phyloP scores from a whole-genome alignment of 1,140 invertebrate genomes.

The Drosophila sproati region DNA sequence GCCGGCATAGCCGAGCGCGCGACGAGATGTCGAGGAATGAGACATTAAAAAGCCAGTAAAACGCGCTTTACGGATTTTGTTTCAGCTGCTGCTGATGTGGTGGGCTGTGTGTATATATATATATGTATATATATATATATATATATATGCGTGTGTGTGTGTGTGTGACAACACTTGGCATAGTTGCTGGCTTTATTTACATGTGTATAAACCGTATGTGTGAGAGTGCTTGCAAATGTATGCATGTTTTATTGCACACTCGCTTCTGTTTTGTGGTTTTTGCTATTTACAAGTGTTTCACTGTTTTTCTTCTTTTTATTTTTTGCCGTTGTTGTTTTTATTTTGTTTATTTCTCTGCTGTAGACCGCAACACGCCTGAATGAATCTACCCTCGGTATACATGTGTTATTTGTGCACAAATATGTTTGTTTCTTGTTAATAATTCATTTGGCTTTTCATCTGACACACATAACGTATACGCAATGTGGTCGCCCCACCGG shows the following conservation, averaged over 20 bases:
- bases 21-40: conserved; percentile 45
- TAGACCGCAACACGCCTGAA: conserved; percentile 42
- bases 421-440: conserved; percentile 68
- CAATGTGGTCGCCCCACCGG: conserved; percentile 61
- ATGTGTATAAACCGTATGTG: conserved; percentile 18
- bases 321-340: conserved; percentile 7
- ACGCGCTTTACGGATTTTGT: conserved; percentile 79
- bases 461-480: conserved; percentile 69
- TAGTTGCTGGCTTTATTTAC: conserved; percentile 56
- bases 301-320: conserved; percentile 26
- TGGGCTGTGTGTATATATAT: conserved; percentile 9
- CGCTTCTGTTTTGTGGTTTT: conserved; percentile 72
- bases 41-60: conserved; percentile 80
- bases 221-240: conserved; percentile 62
- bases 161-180: conserved; percentile 57
- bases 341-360: conserved; percentile 35
- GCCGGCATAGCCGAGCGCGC: conserved; percentile 49
- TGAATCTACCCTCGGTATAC: conserved; percentile 31
- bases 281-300: conserved; percentile 78
- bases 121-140: conserved; percentile 6
- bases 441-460: conserved; percentile 68
- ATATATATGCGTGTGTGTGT: conserved; percentile 25
- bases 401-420: conserved; percentile 60
- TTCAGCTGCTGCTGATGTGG: conserved; percentile 45
- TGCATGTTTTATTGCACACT: conserved; percentile 79